Conservation (phyloP, 2,797 vertebrate genomes). For the Micropoecilia bifurca region DNA sequence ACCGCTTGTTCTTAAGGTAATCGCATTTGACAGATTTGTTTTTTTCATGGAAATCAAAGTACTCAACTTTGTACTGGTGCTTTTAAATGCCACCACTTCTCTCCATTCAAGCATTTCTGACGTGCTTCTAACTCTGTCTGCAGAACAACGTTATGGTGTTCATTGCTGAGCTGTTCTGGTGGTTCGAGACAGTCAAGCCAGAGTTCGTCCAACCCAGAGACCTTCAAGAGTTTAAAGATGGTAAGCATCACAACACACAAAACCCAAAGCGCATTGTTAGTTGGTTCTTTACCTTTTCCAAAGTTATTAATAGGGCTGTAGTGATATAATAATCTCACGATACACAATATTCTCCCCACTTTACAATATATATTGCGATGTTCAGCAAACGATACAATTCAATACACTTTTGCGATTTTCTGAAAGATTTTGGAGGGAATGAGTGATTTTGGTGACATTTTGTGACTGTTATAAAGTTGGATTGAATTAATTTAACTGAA, state of each 20-base stretch:
- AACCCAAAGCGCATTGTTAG: too few relatives aligned
- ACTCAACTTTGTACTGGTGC: not conserved
- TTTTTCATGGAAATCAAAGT: not conserved
- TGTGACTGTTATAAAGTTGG: too few relatives aligned
- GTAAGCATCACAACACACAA: slow-evolving; percentile 63
- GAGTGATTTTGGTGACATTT: too few relatives aligned
- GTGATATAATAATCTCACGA: too few relatives aligned
- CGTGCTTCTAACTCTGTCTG: slow-evolving; percentile 7
- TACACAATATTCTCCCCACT: too few relatives aligned
- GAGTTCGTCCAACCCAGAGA: slow-evolving; percentile 96
- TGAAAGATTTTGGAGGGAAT: too few relatives aligned
- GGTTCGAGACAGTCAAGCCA: slow-evolving; percentile 97
- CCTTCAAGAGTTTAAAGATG: slow-evolving; percentile 92
- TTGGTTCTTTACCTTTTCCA: too few relatives aligned
- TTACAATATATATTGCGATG: too few relatives aligned
- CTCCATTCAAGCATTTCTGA: not conserved
- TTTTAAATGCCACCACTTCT: not conserved
- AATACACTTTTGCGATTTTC: too few relatives aligned
- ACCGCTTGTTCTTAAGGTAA: slow-evolving; percentile 93
- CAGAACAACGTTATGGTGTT: slow-evolving; percentile 98
- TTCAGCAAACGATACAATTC: too few relatives aligned
- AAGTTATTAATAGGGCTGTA: too few relatives aligned
- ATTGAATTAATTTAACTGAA: too few relatives aligned
- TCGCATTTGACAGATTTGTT: slow-evolving; percentile 15
- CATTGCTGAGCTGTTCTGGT: slow-evolving; percentile 99